phyloP scores from a whole-genome alignment of 2,113 vertebrate species.

The Abramis brama region DNA sequence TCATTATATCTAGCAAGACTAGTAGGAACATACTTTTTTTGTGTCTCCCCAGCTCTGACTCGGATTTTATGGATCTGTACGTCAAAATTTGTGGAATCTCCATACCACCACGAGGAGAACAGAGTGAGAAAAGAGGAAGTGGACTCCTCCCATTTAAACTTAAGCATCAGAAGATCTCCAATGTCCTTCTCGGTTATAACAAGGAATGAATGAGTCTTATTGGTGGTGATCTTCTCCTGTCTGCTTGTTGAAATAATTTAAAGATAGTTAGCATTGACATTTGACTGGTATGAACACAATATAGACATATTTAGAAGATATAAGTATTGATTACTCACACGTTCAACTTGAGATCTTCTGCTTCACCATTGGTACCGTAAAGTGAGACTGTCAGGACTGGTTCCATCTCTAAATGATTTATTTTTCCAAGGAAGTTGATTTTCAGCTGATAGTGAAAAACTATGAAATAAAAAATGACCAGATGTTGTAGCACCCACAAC shows the following conservation, averaged over 20 bases:
- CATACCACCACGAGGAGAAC: conserved; percentile 75
- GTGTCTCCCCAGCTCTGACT: conserved; percentile 75
- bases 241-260: conserved; percentile 55
- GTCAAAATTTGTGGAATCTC: conserved; percentile 48
- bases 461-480: conserved; percentile 43
- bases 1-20: background rate
- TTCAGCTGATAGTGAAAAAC: conserved; percentile 82
- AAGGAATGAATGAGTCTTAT: conserved; percentile 76
- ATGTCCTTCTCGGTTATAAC: conserved; percentile 77
- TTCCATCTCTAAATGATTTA: conserved; percentile 66
- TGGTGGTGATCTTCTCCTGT: conserved; percentile 69
- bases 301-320: background rate
- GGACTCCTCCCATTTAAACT: conserved; percentile 73
- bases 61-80: conserved; percentile 74
- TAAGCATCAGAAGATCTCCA: conserved; percentile 76
- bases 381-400: conserved; percentile 71
- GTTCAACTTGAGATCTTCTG: conserved; percentile 72
- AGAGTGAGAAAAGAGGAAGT: conserved; percentile 66
- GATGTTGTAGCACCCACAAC: background rate
- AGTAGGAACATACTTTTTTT: conserved; percentile 70
- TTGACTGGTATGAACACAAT: background rate
- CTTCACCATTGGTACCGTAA: conserved; percentile 69
- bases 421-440: conserved; percentile 74
- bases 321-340: conserved; percentile 67
- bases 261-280: background rate